A percentile compares a stretch with the other conserved stretches of the same genome.
These are phyloP conservation scores for Notothenia coriiceps DNA, from an alignment of 2,113 vertebrate species.

Conservation along the genomic window DNA sequence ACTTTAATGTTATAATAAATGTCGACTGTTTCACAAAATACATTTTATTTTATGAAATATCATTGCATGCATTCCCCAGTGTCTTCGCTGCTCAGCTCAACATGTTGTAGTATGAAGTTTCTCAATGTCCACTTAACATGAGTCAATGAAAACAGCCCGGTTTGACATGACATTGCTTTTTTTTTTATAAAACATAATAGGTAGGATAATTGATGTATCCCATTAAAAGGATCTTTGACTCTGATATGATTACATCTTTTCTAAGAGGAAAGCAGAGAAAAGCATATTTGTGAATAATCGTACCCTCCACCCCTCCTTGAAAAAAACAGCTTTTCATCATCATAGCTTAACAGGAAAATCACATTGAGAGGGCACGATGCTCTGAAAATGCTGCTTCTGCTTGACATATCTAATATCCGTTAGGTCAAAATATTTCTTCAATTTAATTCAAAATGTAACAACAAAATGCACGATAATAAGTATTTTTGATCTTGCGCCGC, in stretches of 20 bases:
- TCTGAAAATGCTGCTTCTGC: not conserved
- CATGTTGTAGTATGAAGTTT: not conserved
- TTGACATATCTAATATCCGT: not conserved
- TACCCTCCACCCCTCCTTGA: no score
- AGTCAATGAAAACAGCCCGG: not conserved
- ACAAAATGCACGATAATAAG: not conserved
- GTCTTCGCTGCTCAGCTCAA: not conserved
- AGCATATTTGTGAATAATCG: not conserved
- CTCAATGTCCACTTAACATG: not conserved
- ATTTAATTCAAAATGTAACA: not conserved
- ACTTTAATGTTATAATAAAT: not conserved
- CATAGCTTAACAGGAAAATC: not conserved
- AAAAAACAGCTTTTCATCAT: slow-evolving; percentile 1
- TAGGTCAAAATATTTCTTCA: not conserved
- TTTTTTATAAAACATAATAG: not conserved
- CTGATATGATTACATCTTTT: not conserved
- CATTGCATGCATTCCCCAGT: not conserved
- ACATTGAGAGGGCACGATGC: not conserved
- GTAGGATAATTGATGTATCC: no score
- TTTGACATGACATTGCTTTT: not conserved
- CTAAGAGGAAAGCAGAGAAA: not conserved
- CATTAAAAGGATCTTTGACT: not conserved
- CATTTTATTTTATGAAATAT: not conserved
- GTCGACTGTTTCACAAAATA: not conserved
- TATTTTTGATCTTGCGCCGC: not conserved